Conservation (phyloP, 2,113 vertebrate species). For the Trogon melanurus region DNA sequence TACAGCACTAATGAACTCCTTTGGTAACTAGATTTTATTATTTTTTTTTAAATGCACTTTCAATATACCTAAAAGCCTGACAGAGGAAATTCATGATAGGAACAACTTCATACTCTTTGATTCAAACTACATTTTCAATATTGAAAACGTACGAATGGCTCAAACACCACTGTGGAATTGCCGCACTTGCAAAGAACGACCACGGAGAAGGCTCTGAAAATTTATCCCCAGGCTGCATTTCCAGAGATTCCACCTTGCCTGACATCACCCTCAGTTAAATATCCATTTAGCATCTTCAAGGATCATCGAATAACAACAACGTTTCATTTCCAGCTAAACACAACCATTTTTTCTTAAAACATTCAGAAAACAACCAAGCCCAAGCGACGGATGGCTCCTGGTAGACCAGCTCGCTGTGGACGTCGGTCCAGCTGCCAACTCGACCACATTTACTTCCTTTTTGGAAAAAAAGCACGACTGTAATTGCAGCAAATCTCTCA, state of each 20-base stretch:
- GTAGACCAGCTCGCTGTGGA: not conserved
- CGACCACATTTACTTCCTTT: not conserved
- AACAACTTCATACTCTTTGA: not conserved
- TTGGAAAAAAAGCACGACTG: not conserved
- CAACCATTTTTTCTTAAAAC: not conserved
- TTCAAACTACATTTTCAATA: not conserved
- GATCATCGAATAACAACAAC: not conserved
- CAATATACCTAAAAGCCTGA: not conserved
- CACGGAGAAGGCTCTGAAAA: not conserved
- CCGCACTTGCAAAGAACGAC: not conserved
- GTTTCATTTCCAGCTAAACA: not conserved
- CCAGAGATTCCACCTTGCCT: not conserved
- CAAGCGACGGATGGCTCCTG: not conserved
- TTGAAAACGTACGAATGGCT: not conserved
- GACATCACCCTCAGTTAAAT: not conserved
- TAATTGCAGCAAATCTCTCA: not conserved
- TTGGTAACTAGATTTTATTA: not conserved
- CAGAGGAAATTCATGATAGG: not conserved
- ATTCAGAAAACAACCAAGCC: not conserved
- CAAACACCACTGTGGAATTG: not conserved
- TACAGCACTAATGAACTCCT: not conserved
- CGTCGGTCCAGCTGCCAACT: conserved; percentile 6
- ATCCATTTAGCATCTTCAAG: not conserved
- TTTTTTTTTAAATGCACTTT: not conserved
- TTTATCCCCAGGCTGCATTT: not conserved